Base-by-base conservation (phyloP, 2,797 vertebrate genomes). In the Micrastur ruficollis region DNA sequence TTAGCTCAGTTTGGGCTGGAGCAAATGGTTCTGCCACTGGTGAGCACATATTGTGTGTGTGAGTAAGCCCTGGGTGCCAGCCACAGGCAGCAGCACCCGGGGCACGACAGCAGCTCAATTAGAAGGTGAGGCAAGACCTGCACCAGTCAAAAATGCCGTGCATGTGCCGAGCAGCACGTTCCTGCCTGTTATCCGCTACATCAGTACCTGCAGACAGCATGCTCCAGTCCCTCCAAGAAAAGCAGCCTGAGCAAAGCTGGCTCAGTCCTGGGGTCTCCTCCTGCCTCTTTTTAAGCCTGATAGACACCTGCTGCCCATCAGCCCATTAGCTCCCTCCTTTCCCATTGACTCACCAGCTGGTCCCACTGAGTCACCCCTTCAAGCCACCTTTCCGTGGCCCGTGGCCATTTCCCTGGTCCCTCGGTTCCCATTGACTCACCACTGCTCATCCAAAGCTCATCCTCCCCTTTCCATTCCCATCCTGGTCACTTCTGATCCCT, bases 391-490 rank as follows among this genome's bases (percentile, higher is more conserved):
- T 63, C 82, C 89, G 53, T 56, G 88, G 80, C 94, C 94, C 9
- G 4, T 20, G 83, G 82, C 29, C 79, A 1, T 70, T 78, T 44
- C 65, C 13, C 50, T 1, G 6, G 3, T 21, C 49, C 86, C 5
- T 74, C 2, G 65, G 93, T 96, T 97, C 94, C 89, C 96, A 94
- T 10, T 93, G 95, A 97, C 78, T 97, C 97, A 97, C 32, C 2
- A 2, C 20, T 6, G 38, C 83, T 52, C 34, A 3, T 0, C 3
- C 40, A 0, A 44, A 49, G 88, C 58, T 96, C 65, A 1, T 3
- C 62, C 34, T 91, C 52, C 40, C 70, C 23, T 78, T 75, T 58
- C 50, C 55, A 9, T 25, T 25, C 67, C 46, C 67, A 34, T 16
- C 19, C 50, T 9, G 29, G 50, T 23, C 17, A 6, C 38, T 70